These are phyloP conservation scores for Lepidotrigona ventralis DNA, from an alignment of 1,140 invertebrate genomes.

Conservation along the genomic window DNA sequence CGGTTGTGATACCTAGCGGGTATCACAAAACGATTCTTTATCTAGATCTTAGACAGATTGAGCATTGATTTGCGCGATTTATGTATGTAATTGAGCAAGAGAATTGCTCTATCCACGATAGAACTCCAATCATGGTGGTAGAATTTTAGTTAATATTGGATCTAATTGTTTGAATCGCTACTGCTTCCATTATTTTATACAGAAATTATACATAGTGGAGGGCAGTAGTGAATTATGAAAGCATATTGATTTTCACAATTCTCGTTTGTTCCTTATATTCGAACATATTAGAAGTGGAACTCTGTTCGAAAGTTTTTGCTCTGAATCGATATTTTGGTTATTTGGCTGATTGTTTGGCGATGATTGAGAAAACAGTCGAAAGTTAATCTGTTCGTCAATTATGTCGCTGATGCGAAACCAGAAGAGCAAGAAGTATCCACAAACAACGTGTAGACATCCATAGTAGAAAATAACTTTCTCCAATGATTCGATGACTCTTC, in stretches of 20 bases:
- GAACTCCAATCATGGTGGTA: neutral
- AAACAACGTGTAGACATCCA: neutral
- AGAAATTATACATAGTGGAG: neutral
- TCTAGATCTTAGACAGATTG: neutral
- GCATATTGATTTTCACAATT: no score
- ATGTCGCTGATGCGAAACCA: neutral
- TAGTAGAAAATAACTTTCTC: slow-evolving; percentile 6
- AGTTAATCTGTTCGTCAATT: neutral
- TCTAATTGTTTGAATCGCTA: neutral
- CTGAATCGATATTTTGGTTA: neutral
- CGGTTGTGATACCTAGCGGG: no score
- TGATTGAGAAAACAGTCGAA: slow-evolving; percentile 7
- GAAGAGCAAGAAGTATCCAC: neutral
- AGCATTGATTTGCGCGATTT: neutral
- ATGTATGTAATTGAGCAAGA: neutral
- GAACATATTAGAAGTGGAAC: no score
- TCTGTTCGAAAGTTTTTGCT: neutral
- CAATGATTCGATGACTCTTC: neutral
- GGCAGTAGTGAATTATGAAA: neutral
- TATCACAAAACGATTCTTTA: no score
- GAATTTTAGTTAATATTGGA: neutral
- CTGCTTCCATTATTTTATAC: neutral
- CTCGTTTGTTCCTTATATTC: neutral
- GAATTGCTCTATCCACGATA: no score
- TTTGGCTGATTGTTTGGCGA: neutral